Conservation (phyloP, 2,888 invertebrate species). For the Ischnura elegans region DNA sequence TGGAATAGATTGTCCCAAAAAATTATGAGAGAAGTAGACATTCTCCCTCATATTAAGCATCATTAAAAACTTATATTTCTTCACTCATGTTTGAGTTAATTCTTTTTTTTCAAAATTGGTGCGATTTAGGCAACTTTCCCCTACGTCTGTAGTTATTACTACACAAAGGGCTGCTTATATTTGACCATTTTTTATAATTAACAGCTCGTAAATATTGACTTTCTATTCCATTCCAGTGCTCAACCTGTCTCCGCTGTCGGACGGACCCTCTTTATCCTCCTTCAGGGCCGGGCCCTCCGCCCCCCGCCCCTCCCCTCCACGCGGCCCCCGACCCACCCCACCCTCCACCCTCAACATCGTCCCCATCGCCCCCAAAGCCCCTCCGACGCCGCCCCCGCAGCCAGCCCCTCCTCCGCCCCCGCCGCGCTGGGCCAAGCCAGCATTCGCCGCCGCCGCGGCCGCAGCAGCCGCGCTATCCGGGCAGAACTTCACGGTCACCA, state of each 20-base stretch:
- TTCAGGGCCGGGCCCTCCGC: slow-evolving; percentile 70
- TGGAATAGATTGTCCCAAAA: too few species aligned
- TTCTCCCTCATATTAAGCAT: too few species aligned
- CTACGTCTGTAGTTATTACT: too few species aligned
- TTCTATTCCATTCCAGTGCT: too few species aligned
- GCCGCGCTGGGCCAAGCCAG: slow-evolving; percentile 90
- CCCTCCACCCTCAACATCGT: slow-evolving; percentile 90
- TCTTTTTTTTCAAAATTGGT: too few species aligned
- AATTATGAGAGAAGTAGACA: too few species aligned
- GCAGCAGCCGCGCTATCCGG: slow-evolving; percentile 75
- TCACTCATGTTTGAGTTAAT: too few species aligned
- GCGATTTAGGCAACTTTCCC: too few species aligned
- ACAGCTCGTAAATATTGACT: too few species aligned
- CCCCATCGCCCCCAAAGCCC: slow-evolving; percentile 76
- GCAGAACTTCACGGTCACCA: slow-evolving; percentile 90
- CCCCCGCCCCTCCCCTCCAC: slow-evolving; percentile 69
- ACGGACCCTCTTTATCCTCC: slow-evolving; percentile 79
- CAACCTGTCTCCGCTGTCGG: slow-evolving; percentile 85
- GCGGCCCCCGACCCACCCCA: slow-evolving; percentile 87
- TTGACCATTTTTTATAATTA: too few species aligned
- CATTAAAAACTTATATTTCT: too few species aligned
- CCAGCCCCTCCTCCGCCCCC: slow-evolving; percentile 87
- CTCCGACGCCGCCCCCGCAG: slow-evolving; percentile 47
- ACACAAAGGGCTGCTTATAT: too few species aligned
- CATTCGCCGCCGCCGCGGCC: slow-evolving; percentile 62